A percentile compares a stretch with the other conserved stretches of the same genome.
These are phyloP conservation scores for Drosophila mayri DNA, from an alignment of 1,140 invertebrate genomes.

Conservation along the genomic window DNA sequence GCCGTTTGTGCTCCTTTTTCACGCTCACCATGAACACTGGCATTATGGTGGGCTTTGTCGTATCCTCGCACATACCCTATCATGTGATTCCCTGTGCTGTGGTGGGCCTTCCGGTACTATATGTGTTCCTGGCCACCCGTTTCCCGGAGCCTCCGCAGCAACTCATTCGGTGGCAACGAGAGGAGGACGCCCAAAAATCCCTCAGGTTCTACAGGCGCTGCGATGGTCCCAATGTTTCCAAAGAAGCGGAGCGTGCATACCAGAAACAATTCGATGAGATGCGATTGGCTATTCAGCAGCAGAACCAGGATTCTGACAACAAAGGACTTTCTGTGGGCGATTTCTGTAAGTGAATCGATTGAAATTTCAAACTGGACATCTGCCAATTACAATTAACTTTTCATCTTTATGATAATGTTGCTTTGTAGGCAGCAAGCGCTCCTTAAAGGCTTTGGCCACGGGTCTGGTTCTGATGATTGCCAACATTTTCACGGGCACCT, in stretches of 20 bases:
- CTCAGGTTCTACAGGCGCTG: slow-evolving; percentile 68
- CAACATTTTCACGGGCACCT: slow-evolving; percentile 72
- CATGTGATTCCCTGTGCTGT: slow-evolving; percentile 66
- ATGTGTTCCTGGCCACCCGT: slow-evolving; percentile 44
- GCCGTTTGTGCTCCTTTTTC: slow-evolving; percentile 72
- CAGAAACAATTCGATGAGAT: slow-evolving; percentile 68
- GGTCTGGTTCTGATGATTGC: slow-evolving; percentile 73
- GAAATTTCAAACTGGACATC: not conserved
- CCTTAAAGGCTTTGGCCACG: slow-evolving; percentile 55
- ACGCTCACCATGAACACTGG: slow-evolving; percentile 64
- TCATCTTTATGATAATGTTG: not conserved
- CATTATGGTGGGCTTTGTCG: slow-evolving; percentile 67
- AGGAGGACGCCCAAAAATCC: slow-evolving; percentile 55
- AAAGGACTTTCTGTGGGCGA: slow-evolving; percentile 37
- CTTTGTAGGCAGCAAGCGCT: slow-evolving; percentile 56
- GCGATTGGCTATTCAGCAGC: slow-evolving; percentile 50
- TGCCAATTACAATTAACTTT: not conserved
- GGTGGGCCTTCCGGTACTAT: slow-evolving; percentile 62
- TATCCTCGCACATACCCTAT: slow-evolving; percentile 70
- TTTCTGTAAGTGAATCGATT: slow-evolving; percentile 64
- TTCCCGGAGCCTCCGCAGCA: slow-evolving; percentile 76
- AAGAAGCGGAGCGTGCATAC: slow-evolving; percentile 45
- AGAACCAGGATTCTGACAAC: slow-evolving; percentile 32
- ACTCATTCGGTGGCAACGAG: slow-evolving; percentile 48
- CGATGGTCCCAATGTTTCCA: slow-evolving; percentile 31